A percentile compares a stretch with the other conserved stretches of the same genome.
These are phyloP conservation scores for Cydia pomonella DNA, from an alignment of 1,140 invertebrate genomes.

Conservation along the genomic window DNA sequence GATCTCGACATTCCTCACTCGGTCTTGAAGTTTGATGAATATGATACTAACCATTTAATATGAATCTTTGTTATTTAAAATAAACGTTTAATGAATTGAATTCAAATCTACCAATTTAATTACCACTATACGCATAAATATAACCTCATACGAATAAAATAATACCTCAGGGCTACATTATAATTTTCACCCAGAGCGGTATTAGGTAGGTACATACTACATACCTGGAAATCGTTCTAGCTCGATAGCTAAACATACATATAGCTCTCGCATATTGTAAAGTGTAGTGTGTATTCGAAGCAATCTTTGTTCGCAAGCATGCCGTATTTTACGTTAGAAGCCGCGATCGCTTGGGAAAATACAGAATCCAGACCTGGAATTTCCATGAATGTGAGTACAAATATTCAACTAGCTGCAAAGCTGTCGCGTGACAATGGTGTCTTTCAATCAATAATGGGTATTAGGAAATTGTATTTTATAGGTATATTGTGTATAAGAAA, in stretches of 20 bases:
- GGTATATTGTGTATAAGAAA: no score
- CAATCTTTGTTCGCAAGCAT: constrained; percentile 27
- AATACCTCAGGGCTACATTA: no score
- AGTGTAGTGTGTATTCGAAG: constrained; percentile 2
- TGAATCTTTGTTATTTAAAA: no score
- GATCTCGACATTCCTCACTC: no score
- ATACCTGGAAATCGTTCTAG: background rate
- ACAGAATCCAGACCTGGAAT: background rate
- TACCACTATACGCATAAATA: no score
- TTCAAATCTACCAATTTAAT: no score
- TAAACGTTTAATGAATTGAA: no score
- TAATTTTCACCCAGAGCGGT: no score
- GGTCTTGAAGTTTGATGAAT: no score
- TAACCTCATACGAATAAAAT: no score
- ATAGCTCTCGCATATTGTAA: constrained; percentile 21
- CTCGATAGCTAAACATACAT: background rate
- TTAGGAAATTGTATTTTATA: background rate
- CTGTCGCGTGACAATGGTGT: background rate
- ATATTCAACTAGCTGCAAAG: background rate
- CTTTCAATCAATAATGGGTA: background rate
- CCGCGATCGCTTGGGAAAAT: background rate
- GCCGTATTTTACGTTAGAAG: constrained; percentile 8
- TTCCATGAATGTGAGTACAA: background rate
- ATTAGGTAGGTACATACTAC: no score
- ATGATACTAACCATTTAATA: no score